phyloP scores from a whole-genome alignment of 2,113 vertebrate species.

The Lichenostomus cassidix region DNA sequence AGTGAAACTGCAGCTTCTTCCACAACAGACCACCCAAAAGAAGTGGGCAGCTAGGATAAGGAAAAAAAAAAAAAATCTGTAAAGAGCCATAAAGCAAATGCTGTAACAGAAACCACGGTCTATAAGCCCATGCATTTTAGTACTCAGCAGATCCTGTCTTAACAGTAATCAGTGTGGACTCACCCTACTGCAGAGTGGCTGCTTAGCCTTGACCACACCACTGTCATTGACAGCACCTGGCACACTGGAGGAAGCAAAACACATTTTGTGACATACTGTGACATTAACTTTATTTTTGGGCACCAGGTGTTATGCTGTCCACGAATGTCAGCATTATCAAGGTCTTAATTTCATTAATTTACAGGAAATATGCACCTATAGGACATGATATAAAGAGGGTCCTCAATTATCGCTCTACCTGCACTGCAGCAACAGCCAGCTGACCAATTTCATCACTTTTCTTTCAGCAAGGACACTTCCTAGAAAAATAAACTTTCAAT shows the following conservation, averaged over 20 bases:
- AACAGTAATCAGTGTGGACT: not conserved
- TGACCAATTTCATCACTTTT: not conserved
- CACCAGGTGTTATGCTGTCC: not conserved
- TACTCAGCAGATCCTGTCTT: not conserved
- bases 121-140: not conserved
- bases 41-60: not conserved
- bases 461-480: not conserved
- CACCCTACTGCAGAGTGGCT: not conserved
- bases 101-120: not conserved
- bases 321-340: not conserved
- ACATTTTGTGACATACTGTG: not conserved
- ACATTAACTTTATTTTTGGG: not conserved
- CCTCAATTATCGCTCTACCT: not conserved
- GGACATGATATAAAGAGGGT: accelerated
- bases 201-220: accelerated
- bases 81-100: not conserved
- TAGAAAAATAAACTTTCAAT: not conserved
- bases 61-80: not conserved
- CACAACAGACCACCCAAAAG: not conserved
- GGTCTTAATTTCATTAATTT: not conserved
- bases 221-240: not conserved
- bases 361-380: not conserved
- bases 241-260: not conserved
- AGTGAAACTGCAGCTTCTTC: not conserved
- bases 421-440: not conserved